Conservation (phyloP, 2,797 vertebrate species). For the Sebastes trivittatus region DNA sequence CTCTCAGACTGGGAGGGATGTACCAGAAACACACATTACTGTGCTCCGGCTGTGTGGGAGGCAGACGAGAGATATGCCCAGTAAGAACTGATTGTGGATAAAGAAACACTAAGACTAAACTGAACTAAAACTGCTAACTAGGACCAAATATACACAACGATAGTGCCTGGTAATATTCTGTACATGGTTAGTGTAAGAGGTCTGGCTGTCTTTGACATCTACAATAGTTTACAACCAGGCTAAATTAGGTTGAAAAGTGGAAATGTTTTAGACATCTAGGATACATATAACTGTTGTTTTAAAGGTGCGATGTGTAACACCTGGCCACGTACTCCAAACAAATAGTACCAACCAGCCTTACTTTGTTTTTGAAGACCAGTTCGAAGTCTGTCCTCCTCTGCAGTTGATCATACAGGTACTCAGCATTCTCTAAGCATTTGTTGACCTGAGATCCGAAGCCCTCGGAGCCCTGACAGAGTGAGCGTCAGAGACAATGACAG, state of each 20-base stretch:
- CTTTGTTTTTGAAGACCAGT: conserved; percentile 78
- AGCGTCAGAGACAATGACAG: background rate
- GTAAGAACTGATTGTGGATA: background rate
- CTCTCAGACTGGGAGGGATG: conserved; percentile 75
- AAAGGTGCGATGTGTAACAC: background rate
- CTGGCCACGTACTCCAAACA: background rate
- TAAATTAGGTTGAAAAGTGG: background rate
- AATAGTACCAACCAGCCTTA: conserved; percentile 41
- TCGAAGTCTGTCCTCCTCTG: conserved; percentile 79
- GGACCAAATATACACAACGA: background rate
- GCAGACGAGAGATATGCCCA: background rate
- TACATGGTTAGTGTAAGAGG: background rate
- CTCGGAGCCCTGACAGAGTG: conserved; percentile 66
- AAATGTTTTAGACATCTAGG: background rate
- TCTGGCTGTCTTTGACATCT: background rate
- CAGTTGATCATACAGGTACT: conserved; percentile 80
- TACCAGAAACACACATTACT: conserved; percentile 85
- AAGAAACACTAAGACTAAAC: background rate
- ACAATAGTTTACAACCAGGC: background rate
- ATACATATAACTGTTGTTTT: background rate
- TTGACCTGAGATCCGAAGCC: conserved; percentile 82
- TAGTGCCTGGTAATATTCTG: background rate
- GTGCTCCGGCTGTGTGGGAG: conserved; percentile 77
- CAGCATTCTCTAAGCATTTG: conserved; percentile 81
- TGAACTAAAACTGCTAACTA: too few species aligned